Conservation (phyloP, 2,797 vertebrate genomes). For the Acanthurus lineatus region DNA sequence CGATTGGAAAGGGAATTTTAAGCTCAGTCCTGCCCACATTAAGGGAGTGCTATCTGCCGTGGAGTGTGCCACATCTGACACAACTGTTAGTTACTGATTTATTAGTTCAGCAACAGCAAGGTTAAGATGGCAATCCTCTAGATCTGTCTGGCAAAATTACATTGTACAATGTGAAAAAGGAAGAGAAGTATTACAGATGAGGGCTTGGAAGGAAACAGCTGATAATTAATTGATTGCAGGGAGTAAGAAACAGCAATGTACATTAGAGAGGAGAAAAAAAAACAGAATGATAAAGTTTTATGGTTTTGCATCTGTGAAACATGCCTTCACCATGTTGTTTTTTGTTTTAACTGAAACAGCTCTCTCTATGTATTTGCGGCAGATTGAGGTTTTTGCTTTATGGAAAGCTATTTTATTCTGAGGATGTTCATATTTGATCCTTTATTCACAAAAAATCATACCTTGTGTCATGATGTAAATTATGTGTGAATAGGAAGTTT, state of each 20-base stretch:
- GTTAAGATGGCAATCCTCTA: background rate
- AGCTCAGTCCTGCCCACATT: too few species aligned
- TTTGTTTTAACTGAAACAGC: background rate
- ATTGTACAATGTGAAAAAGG: background rate
- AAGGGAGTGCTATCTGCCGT: too few species aligned
- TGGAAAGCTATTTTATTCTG: constrained; percentile 8
- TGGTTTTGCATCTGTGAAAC: background rate
- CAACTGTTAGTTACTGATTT: background rate
- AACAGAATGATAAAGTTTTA: background rate
- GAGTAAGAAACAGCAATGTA: background rate
- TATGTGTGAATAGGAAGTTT: constrained; percentile 19
- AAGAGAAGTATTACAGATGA: background rate
- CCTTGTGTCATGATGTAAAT: constrained; percentile 10
- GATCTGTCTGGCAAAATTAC: background rate
- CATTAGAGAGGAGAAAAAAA: background rate
- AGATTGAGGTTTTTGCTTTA: background rate
- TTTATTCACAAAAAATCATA: constrained; percentile 3
- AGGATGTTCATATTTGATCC: constrained; percentile 12
- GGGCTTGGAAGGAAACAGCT: background rate
- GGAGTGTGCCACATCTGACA: background rate
- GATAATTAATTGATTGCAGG: background rate
- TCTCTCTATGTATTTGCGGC: background rate
- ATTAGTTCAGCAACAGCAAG: background rate
- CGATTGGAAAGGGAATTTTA: background rate
- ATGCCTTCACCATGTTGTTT: background rate